Evolutionary conservation across 2,113 vertebrate genomes (phyloP), one percentile per base, ranked within the genome.

Genomic region (Ciconia stormi): DNA sequence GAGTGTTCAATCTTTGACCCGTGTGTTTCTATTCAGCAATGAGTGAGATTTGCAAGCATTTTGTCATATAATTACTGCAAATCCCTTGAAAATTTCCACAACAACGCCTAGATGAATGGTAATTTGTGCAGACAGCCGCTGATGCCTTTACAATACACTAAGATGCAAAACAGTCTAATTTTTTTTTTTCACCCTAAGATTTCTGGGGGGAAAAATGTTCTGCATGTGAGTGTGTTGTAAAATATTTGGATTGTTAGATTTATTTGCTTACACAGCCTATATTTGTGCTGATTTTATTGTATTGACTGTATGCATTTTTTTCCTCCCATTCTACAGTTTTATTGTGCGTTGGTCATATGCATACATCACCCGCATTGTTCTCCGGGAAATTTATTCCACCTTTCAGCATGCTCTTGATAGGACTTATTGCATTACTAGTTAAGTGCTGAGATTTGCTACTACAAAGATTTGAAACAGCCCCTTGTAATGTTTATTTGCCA

Each of bases 51-150:
- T 98, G 98, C 99, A 98, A 98, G 99, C 99, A 98, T 99, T 99
- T 99, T 99, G 99, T 99, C 99, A 99, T 99, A 99, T 99, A 99
- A 99, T 99, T 99, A 99, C 99, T 98, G 99, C 99, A 99, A 99
- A 99, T 99, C 99, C 99, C 99, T 99, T 99, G 99, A 99, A 99
- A 99, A 99, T 99, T 99, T 98, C 98, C 98, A 98, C 98, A 98
- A 98, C 98, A 99, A 98, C 98, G 97, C 98, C 98, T 97, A 98
- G 97, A 98, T 98, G 98, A 99, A 99, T 99, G 98, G 98, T 99
- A 99, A 99, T 99, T 98, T 98, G 98, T 98, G 97, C 98, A 97
- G 98, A 97, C 98, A 98, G 98, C 98, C 97, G 93, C 97, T 70
- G 91, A 95, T 85, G 91, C 97, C 96, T 98, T 78, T 47, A 96